These are phyloP conservation scores for Penaeus indicus DNA, from an alignment of 1,140 invertebrate genomes.

Conservation along the genomic window DNA sequence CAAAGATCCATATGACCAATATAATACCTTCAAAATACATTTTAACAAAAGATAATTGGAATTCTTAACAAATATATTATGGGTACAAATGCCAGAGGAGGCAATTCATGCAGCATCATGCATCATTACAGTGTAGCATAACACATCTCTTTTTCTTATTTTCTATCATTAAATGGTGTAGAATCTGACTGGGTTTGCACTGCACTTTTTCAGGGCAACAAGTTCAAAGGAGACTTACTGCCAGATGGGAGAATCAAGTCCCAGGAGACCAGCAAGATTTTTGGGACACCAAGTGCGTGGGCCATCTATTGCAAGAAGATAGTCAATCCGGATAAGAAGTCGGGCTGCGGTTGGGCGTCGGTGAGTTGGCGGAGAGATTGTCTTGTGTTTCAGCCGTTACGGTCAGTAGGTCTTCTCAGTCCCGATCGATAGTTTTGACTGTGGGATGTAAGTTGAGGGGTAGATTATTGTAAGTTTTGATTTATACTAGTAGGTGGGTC, in stretches of 20 bases:
- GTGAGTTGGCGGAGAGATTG: conserved; percentile 66
- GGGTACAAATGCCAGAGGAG: no score
- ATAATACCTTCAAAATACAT: background rate
- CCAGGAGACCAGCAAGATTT: conserved; percentile 87
- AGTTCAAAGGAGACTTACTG: conserved; percentile 88
- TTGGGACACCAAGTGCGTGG: conserved; percentile 92
- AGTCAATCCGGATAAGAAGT: conserved; percentile 91
- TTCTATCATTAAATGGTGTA: conserved; percentile 15
- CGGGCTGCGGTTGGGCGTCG: conserved; percentile 91
- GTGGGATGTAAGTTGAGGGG: conserved; percentile 75
- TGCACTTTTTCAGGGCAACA: conserved; percentile 80
- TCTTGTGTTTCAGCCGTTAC: background rate
- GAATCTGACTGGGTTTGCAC: conserved; percentile 40
- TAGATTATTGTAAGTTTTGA: background rate
- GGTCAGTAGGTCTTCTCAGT: no score
- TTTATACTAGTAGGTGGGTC: background rate
- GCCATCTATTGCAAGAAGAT: conserved; percentile 91
- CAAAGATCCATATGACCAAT: background rate
- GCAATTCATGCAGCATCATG: no score
- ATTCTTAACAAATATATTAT: background rate
- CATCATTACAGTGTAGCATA: background rate
- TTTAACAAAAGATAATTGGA: background rate
- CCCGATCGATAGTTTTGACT: conserved; percentile 90
- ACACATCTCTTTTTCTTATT: background rate
- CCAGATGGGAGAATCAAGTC: conserved; percentile 89